phyloP scores from a whole-genome alignment of 2,888 invertebrate species.

The Drosophila neonasuta region DNA sequence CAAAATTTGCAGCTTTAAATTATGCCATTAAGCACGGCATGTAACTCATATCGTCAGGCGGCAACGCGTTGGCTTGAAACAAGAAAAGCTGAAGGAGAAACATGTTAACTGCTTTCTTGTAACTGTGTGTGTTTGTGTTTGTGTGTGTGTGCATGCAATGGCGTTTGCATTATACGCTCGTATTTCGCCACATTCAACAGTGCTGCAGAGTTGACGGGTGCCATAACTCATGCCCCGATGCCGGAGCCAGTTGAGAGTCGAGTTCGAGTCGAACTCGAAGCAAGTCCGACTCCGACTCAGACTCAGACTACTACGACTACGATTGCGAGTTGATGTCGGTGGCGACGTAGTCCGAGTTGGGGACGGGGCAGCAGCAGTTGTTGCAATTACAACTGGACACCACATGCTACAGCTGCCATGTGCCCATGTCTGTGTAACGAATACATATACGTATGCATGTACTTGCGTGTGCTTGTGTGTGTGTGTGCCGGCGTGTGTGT shows the following conservation, averaged over 20 bases:
- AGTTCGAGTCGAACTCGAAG: constrained; percentile 31
- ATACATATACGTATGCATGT: constrained; percentile 8
- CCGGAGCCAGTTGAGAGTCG: constrained; percentile 38
- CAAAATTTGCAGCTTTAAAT: constrained; percentile 82
- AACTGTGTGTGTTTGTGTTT: constrained; percentile 36
- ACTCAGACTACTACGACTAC: constrained; percentile 18
- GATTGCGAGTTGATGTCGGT: constrained; percentile 19
- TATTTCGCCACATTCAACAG: constrained; percentile 77
- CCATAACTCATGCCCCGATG: constrained; percentile 75
- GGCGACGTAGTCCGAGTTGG: constrained; percentile 14
- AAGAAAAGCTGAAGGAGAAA: constrained; percentile 73
- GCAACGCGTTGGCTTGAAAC: constrained; percentile 68
- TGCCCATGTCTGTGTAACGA: constrained; percentile 39
- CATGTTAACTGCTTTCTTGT: constrained; percentile 76
- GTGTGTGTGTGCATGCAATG: constrained; percentile 64
- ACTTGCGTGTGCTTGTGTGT: constrained; percentile 20
- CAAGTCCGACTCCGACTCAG: constrained; percentile 13
- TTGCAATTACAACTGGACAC: constrained; percentile 75
- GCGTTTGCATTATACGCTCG: constrained; percentile 78
- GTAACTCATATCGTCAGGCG: constrained; percentile 80
- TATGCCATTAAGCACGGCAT: constrained; percentile 81
- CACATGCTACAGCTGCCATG: constrained; percentile 73
- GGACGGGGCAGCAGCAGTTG: constrained; percentile 64
- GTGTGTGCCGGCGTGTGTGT: constrained; percentile 68
- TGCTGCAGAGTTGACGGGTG: constrained; percentile 74